Conservation (phyloP, 2,113 vertebrate species). For the Pseudopodoces humilis region DNA sequence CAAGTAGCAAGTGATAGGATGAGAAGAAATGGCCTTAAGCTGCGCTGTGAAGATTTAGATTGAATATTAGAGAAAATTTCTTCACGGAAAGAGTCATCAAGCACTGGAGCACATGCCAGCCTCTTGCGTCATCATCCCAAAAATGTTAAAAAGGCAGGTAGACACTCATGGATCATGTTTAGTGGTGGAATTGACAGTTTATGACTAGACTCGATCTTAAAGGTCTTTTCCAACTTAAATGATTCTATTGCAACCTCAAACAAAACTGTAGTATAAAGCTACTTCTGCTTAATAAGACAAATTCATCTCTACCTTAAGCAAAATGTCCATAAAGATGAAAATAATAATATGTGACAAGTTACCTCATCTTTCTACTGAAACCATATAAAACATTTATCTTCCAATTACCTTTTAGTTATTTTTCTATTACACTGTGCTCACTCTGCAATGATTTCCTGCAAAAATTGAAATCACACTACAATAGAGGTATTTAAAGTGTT, state of each 20-base stretch:
- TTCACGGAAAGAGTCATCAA: not conserved
- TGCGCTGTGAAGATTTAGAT: not conserved
- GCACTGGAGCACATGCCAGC: not conserved
- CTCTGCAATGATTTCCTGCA: not conserved
- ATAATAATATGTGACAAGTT: not conserved
- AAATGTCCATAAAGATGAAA: not conserved
- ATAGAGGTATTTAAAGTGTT: not conserved
- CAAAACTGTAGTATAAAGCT: not conserved
- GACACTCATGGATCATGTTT: accelerated
- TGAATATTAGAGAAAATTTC: not conserved
- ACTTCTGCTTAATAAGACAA: not conserved
- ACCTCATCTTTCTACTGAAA: not conserved
- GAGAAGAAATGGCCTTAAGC: not conserved
- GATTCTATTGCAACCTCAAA: not conserved
- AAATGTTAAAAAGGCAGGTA: not conserved
- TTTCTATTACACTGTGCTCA: not conserved
- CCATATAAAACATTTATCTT: not conserved
- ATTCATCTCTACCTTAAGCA: not conserved
- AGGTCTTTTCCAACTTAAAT: not conserved
- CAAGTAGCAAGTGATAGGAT: not conserved
- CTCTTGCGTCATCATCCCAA: too few species aligned
- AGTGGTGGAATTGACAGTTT: not conserved
- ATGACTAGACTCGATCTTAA: not conserved
- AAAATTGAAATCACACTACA: not conserved
- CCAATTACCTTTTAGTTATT: not conserved